phyloP scores from a whole-genome alignment of 2,888 invertebrate genomes.

The Plebejus melissa region DNA sequence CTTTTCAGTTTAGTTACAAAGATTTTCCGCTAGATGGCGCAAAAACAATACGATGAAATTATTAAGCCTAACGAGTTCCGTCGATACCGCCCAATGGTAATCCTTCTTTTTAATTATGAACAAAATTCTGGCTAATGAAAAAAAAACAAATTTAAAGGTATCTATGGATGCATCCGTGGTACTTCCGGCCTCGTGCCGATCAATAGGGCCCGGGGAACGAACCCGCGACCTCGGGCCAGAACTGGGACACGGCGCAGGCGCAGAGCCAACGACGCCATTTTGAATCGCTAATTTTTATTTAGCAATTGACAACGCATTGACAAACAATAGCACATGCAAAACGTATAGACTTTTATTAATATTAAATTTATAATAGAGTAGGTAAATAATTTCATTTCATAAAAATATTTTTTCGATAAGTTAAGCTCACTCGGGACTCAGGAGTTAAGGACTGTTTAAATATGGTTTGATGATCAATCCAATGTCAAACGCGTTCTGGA shows the following conservation, averaged over 20 bases:
- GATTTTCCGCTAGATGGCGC: constrained; percentile 19
- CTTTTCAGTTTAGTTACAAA: constrained; percentile 9
- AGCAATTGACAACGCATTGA: constrained; percentile 38
- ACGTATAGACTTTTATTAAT: constrained; percentile 13
- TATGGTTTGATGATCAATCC: no score
- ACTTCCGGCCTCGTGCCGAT: constrained; percentile 74
- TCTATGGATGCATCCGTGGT: constrained; percentile 63
- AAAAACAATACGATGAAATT: neutral
- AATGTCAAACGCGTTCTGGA: no score
- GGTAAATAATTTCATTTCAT: no score
- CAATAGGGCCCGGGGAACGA: constrained; percentile 76
- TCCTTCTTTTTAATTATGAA: neutral
- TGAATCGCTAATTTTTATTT: constrained; percentile 60
- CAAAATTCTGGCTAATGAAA: neutral
- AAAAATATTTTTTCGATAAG: no score
- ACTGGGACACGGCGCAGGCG: constrained; percentile 76
- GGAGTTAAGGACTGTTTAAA: no score
- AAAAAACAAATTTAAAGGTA: constrained; percentile 39
- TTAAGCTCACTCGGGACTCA: no score
- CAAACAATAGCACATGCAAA: constrained; percentile 26
- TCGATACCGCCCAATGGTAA: neutral
- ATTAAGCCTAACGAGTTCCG: neutral
- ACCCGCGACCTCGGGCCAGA: constrained; percentile 70
- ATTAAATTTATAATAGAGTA: neutral
- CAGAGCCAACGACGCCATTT: constrained; percentile 51